These are phyloP conservation scores for Heteropelma amictum DNA, from an alignment of 2,888 invertebrate genomes.

Conservation along the genomic window DNA sequence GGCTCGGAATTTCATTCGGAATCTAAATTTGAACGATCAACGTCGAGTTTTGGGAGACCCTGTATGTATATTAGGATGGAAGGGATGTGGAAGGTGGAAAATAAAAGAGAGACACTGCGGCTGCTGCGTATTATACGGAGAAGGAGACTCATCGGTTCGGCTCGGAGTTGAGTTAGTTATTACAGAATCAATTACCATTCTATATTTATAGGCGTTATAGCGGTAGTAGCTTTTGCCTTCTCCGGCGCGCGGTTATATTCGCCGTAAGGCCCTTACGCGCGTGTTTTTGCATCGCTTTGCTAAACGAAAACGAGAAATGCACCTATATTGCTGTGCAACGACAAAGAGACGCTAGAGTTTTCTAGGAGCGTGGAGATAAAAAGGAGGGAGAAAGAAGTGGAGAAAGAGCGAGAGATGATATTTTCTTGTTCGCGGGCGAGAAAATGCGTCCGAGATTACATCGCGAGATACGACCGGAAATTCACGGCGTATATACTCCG, in stretches of 20 bases:
- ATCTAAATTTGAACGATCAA: constrained; percentile 46
- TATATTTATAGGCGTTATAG: constrained; percentile 70
- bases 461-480: constrained; percentile 72
- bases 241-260: no score
- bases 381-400: constrained; percentile 35
- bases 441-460: constrained; percentile 64
- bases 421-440: constrained; percentile 30
- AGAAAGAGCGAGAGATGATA: constrained; percentile 28
- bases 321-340: constrained; percentile 9
- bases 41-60: constrained; percentile 27
- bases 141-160: constrained; percentile 49
- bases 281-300: constrained; percentile 23
- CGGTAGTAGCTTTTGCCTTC: constrained; percentile 51
- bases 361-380: constrained; percentile 31
- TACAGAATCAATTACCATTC: constrained; percentile 76
- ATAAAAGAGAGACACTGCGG: constrained; percentile 38
- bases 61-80: constrained; percentile 50
- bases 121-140: no score
- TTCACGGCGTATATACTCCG: constrained; percentile 67
- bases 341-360: constrained; percentile 35
- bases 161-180: constrained; percentile 74
- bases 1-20: no score
- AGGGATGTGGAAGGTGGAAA: constrained; percentile 36
- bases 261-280: constrained; percentile 19
- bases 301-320: constrained; percentile 35